Evolutionary conservation across 2,797 vertebrate genomes (phyloP), one percentile per base, ranked within the genome.

Genomic region (Delichon dasypus): DNA sequence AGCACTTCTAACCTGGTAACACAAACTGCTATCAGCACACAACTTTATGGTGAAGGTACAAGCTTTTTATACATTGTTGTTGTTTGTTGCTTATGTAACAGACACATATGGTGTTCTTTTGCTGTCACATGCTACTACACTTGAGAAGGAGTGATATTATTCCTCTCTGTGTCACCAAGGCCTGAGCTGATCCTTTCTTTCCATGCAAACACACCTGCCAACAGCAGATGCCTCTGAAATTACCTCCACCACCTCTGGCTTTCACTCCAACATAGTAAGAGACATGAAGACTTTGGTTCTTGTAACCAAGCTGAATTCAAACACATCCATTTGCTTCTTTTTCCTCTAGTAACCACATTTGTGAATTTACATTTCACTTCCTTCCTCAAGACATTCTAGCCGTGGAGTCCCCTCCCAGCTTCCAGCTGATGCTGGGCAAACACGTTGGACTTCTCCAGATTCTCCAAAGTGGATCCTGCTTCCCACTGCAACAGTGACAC

Each of bases 41-140:
- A 53, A 8, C 16, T 50, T 34, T 6, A 6, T 2, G 10, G 40
- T 16, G 21, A 20, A 74, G 64, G 23, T 7, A 66, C 44, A 54
- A 55, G 2, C 5, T 47, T 58, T 45, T 50, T 27, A 48, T 32
- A 12, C 14, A 13, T 44, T 64, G 82, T 48, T 42, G 1, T 9
- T 40, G 13, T 42, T 72, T 58, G 5, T 23, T 61, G 12, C 18
- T 64, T 48, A 47, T 85, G 16, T 27, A 57, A 32, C 14, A 48
- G 18, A 62, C 10, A n/a, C 0, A 2, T 7, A 34, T 0, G 2
- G 7, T 14, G 8, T 22, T 44, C 22, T 45, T 88, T 82, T 60
- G 54, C 22, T 2, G 25, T 1, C 61, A 26, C n/a, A 12, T 1
- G 1, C 34, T 57, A 58, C 13, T 7, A 1, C 32, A 71, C 45